These are phyloP conservation scores for Hofmannophila pseudospretella DNA, from an alignment of 2,888 invertebrate genomes.

Conservation along the genomic window DNA sequence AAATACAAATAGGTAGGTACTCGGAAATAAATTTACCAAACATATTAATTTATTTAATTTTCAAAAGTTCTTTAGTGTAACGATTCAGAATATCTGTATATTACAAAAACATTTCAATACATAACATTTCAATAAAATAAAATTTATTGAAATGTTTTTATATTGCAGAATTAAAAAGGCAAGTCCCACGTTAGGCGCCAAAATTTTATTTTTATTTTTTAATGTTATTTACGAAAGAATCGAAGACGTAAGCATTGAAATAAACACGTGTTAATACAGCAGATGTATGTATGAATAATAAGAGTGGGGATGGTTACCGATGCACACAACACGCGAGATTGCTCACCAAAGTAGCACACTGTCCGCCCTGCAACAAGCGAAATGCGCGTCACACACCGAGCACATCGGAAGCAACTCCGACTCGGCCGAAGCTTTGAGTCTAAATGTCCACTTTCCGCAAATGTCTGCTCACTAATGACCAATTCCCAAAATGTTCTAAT, in stretches of 20 bases:
- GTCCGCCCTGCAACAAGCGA: constrained; percentile 88
- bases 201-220: not conserved
- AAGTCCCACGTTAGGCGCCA: constrained; percentile 17
- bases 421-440: not conserved
- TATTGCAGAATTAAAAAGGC: no score
- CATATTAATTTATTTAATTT: no score
- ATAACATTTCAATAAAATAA: no score
- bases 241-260: constrained; percentile 51
- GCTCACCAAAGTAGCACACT: constrained; percentile 96
- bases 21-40: no score
- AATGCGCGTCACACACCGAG: constrained; percentile 61
- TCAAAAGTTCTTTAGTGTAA: no score
- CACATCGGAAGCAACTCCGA: constrained; percentile 3
- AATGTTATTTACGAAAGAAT: constrained; percentile 22
- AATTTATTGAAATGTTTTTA: no score
- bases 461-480: no score
- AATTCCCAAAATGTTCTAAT: no score
- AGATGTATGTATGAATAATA: constrained; percentile 75
- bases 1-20: no score
- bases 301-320: constrained; percentile 93
- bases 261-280: constrained; percentile 66
- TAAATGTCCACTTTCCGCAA: no score
- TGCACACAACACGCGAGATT: constrained; percentile 96
- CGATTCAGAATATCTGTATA: no score
- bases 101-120: no score